Evolutionary conservation across 2,888 invertebrate species (phyloP).

Genomic region (Eristalis intricaria): DNA sequence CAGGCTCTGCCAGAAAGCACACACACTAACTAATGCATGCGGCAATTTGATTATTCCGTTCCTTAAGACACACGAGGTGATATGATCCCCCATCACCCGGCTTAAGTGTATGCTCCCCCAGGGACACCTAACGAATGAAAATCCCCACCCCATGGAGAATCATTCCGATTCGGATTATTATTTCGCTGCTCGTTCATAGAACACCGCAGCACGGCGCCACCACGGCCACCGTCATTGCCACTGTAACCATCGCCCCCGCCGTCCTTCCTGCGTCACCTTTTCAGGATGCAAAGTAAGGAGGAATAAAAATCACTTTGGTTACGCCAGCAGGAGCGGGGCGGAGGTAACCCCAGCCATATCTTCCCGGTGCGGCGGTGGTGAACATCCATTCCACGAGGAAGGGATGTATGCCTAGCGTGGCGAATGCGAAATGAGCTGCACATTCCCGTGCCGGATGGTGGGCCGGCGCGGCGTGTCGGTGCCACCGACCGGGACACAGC

Average conservation of each 20-base stretch:
- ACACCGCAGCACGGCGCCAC: slow-evolving; percentile 34
- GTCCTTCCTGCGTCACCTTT: slow-evolving; percentile 30
- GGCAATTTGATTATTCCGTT: slow-evolving; percentile 43
- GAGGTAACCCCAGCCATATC: slow-evolving; percentile 24
- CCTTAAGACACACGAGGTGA: slow-evolving; percentile 17
- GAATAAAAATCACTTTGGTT: slow-evolving; percentile 64
- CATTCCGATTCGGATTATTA: slow-evolving; percentile 66
- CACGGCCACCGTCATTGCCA: slow-evolving; percentile 13
- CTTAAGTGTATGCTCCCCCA: slow-evolving; percentile 24
- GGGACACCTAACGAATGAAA: slow-evolving; percentile 44
- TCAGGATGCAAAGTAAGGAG: slow-evolving; percentile 55
- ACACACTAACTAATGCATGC: slow-evolving; percentile 39
- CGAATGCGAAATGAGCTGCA: slow-evolving; percentile 66
- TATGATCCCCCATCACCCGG: neutral
- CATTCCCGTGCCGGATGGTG: slow-evolving; percentile 33
- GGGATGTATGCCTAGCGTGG: slow-evolving; percentile 37
- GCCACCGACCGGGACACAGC: slow-evolving; percentile 18
- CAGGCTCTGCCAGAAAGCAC: slow-evolving; percentile 2
- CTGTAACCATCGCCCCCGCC: slow-evolving; percentile 18
- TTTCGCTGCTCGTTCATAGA: slow-evolving; percentile 51
- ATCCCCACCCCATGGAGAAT: slow-evolving; percentile 31
- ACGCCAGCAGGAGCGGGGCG: slow-evolving; percentile 39
- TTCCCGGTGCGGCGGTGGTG: neutral
- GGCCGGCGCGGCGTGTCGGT: too few species aligned
- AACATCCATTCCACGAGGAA: slow-evolving; percentile 4